Evolutionary conservation across 1,140 invertebrate species (phyloP), one percentile per base, ranked within the genome.

Genomic region (Scylla paramamosain): DNA sequence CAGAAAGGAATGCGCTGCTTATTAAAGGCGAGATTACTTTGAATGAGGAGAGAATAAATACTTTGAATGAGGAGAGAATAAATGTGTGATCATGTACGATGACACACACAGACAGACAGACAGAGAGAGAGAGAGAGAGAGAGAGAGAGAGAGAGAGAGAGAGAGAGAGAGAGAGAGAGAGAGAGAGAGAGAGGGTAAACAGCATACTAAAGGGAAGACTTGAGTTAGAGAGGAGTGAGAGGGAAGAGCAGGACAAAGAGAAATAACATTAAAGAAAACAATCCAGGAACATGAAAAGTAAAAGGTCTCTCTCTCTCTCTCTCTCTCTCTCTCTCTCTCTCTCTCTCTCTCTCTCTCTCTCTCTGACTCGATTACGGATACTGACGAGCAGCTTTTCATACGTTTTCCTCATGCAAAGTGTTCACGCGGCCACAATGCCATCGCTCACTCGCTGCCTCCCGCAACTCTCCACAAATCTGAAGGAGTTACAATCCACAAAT

Each of bases 241-340:
- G 67, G 67, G 67, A 77, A 77, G 20, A 77, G n/a, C 67, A 77
- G 16, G 52, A 77, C 67, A 77, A 59, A 77, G 67, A 77, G 67
- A 77, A 77, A 77, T 77, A 77, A 77, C 67, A 25, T 0, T 77
- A 77, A n/a, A 77, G 67, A 77, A 77, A 77, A 20, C 67, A 77
- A 77, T 20, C 20, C 0, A n/a, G 67, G 67, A 77, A 77, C 52
- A 77, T 77, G n/a, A 77, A 77, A 77, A 77, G n/a, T 77, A 77
- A 77, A n/a, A 77, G 0, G 1, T 25, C 67, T n/a, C 20, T 77
- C 52, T 25, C 67, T 77, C 67, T 77, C 67, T 77, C 67, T 77
- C 67, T 77, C 67, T 77, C 67, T 77, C 67, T 77, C 67, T 77
- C 67, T 77, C 67, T 77, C 52, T 59, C 52, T 59, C 52, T 59